Evolutionary conservation across 1,140 invertebrate genomes (phyloP).

Genomic region (Drosophila arawakana): DNA sequence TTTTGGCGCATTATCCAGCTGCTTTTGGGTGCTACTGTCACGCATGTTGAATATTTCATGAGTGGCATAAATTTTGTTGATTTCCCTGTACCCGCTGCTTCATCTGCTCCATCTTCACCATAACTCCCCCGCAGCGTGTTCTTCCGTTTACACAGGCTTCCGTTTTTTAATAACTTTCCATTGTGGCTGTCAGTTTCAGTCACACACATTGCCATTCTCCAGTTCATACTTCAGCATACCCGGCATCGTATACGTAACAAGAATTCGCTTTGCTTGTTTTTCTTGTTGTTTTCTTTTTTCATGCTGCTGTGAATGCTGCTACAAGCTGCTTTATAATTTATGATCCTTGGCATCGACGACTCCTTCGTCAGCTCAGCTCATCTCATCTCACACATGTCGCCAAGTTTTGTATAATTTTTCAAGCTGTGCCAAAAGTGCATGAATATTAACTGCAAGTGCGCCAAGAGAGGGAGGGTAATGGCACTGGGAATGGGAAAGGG

Average conservation of each 20-base stretch:
- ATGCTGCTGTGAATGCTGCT: constrained; percentile 46
- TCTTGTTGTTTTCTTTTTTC: constrained; percentile 20
- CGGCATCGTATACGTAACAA: constrained; percentile 24
- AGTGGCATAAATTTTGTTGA: constrained; percentile 63
- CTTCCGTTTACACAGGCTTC: constrained; percentile 50
- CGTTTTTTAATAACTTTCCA: constrained; percentile 78
- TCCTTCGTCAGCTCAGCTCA: constrained; percentile 32
- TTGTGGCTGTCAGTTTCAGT: constrained; percentile 71
- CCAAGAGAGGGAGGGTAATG: constrained; percentile 6
- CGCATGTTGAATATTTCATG: constrained; percentile 77
- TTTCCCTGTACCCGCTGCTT: neutral
- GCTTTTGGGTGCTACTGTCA: constrained; percentile 49
- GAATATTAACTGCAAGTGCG: constrained; percentile 80
- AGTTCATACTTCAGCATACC: constrained; percentile 39
- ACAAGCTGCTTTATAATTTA: constrained; percentile 80
- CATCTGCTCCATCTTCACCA: neutral
- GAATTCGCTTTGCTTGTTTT: constrained; percentile 25
- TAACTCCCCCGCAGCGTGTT: neutral
- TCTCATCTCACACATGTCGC: constrained; percentile 61
- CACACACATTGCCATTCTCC: constrained; percentile 27
- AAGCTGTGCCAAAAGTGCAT: constrained; percentile 73
- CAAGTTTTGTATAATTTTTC: constrained; percentile 73
- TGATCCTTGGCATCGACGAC: constrained; percentile 77
- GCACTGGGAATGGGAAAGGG: neutral
- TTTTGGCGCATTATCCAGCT: constrained; percentile 65